phyloP scores from a whole-genome alignment of 2,113 vertebrate genomes.

The Ptychochromis oligacanthus region DNA sequence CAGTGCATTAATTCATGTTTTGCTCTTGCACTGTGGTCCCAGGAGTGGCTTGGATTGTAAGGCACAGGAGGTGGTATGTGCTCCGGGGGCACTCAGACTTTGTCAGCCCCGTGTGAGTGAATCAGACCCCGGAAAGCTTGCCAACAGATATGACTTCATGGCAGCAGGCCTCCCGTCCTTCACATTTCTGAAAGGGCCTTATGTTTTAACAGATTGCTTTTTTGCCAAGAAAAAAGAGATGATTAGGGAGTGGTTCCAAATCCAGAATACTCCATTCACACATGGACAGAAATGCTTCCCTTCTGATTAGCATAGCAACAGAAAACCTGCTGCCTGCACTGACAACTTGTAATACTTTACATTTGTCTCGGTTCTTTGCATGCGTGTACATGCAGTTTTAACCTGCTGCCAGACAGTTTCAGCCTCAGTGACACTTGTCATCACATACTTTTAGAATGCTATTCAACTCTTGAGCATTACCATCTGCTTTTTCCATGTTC shows the following conservation, averaged over 20 bases:
- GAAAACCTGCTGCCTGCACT: constrained; percentile 37
- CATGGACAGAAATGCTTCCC: constrained; percentile 41
- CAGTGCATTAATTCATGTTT: constrained; percentile 42
- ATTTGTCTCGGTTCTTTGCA: constrained; percentile 15
- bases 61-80: constrained; percentile 50
- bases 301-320: constrained; percentile 50
- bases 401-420: constrained; percentile 18
- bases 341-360: constrained; percentile 33
- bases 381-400: constrained; percentile 11
- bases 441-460: constrained; percentile 23
- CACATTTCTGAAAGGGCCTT: constrained; percentile 69
- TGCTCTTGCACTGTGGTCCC: constrained; percentile 36
- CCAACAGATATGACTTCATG: constrained; percentile 79
- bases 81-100: constrained; percentile 43
- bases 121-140: constrained; percentile 55
- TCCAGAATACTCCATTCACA: constrained; percentile 50
- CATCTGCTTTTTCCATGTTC: constrained; percentile 42
- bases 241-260: constrained; percentile 69
- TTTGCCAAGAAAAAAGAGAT: constrained; percentile 77
- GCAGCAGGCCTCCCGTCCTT: constrained; percentile 58
- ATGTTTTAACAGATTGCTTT: constrained; percentile 72
- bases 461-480: constrained; percentile 2
- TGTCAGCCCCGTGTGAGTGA: constrained; percentile 46
- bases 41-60: constrained; percentile 38
- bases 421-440: constrained; percentile 25